A percentile compares a stretch with the other conserved stretches of the same genome.
Conservation (phyloP, 1,140 invertebrate genomes). For the Pomacea maculata region DNA sequence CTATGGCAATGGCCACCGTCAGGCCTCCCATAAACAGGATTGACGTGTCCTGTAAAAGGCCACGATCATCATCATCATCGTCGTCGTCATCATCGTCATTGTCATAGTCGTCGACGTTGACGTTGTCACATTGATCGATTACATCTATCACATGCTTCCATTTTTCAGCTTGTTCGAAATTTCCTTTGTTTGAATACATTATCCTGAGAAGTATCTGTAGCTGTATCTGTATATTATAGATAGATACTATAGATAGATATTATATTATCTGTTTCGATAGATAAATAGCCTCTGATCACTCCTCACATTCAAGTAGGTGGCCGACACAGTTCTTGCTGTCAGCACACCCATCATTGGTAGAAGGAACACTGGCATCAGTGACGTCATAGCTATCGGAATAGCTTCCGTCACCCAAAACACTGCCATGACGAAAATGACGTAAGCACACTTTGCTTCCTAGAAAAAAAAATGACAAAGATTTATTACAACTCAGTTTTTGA, state of each 20-base stretch:
- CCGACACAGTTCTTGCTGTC: constrained; percentile 51
- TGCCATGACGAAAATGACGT: constrained; percentile 83
- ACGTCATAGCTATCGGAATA: constrained; percentile 81
- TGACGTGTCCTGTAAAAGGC: constrained; percentile 74
- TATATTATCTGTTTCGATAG: not conserved
- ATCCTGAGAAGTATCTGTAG: not conserved
- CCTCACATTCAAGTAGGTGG: constrained; percentile 50
- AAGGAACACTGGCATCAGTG: constrained; percentile 82
- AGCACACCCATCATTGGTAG: constrained; percentile 73
- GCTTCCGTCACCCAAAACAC: constrained; percentile 86
- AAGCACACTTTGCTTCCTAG: constrained; percentile 72
- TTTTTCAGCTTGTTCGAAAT: not conserved
- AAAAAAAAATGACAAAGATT: not conserved
- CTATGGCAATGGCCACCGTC: constrained; percentile 85
- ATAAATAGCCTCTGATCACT: not conserved
- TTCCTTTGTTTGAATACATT: too few relatives aligned
- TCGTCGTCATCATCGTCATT: not conserved
- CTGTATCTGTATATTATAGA: not conserved
- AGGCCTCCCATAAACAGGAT: constrained; percentile 80
- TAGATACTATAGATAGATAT: too few relatives aligned
- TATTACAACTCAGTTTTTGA: too few relatives aligned
- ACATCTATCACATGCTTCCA: not conserved
- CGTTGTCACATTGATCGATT: not conserved
- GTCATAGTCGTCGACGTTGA: not conserved
- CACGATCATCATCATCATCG: not conserved